phyloP scores from a whole-genome alignment of 2,797 vertebrate genomes.

The Phataginus tricuspis region DNA sequence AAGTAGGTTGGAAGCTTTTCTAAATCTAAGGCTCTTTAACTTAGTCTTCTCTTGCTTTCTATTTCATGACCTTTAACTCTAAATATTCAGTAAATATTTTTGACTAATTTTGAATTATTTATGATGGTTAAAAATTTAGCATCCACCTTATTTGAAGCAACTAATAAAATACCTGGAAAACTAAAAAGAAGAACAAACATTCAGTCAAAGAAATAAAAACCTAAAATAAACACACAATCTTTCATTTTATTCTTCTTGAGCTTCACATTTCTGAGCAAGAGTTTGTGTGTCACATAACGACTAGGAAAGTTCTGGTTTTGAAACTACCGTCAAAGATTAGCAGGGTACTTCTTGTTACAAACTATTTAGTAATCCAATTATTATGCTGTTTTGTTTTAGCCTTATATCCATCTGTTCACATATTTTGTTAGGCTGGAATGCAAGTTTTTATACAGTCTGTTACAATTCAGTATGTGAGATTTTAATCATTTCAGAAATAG shows the following conservation, averaged over 20 bases:
- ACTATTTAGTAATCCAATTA: background rate
- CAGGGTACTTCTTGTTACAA: background rate
- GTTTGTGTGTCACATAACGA: background rate
- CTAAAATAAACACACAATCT: background rate
- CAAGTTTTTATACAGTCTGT: background rate
- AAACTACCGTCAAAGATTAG: background rate
- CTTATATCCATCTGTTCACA: background rate
- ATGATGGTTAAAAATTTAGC: background rate
- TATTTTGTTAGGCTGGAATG: background rate
- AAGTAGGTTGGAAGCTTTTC: background rate
- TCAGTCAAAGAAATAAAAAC: background rate
- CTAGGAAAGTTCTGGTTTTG: background rate
- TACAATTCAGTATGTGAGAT: background rate
- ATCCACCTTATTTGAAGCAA: background rate
- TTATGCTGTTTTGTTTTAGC: background rate
- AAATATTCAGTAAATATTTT: background rate
- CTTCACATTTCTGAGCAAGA: background rate
- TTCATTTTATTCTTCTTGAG: background rate
- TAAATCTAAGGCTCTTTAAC: background rate
- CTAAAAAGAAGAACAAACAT: background rate
- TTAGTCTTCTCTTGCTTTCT: background rate
- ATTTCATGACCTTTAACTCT: background rate
- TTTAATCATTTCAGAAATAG: background rate
- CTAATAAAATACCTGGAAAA: background rate
- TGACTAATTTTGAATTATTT: background rate